Percentiles rank a stretch among this genome's conserved stretches.
Evolutionary conservation across 2,888 invertebrate species (phyloP).

Genomic region (Catotricha subobsoleta): DNA sequence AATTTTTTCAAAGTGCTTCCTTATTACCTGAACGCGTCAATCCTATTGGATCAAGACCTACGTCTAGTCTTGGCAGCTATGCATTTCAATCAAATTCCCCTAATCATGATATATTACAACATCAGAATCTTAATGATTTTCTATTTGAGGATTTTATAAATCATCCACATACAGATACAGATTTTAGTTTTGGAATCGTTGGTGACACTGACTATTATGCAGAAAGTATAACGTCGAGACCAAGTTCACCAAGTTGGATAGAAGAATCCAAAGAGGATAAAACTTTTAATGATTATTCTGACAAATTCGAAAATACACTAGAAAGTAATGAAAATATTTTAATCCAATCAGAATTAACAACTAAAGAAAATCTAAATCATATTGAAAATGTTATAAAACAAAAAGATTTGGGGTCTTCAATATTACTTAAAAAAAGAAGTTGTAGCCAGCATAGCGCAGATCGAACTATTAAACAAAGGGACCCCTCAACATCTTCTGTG

Average conservation of each 20-base stretch:
- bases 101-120: not conserved
- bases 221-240: not conserved
- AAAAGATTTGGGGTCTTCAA: not conserved
- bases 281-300: too few species aligned
- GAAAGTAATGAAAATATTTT: too few species aligned
- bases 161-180: not conserved
- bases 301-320: too few species aligned
- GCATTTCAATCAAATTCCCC: not conserved
- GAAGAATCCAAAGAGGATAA: not conserved
- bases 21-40: slow-evolving; percentile 57
- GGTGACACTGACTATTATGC: slow-evolving; percentile 3
- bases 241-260: not conserved
- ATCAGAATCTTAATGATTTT: too few species aligned
- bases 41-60: slow-evolving; percentile 42
- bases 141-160: not conserved
- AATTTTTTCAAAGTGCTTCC: slow-evolving; percentile 66
- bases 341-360: too few species aligned
- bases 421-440: not conserved
- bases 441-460: not conserved
- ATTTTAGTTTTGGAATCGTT: slow-evolving; percentile 3
- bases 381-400: not conserved
- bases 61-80: slow-evolving; percentile 30
- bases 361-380: too few species aligned
- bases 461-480: slow-evolving; percentile 4
- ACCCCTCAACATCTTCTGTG: slow-evolving; percentile 4